A percentile compares a stretch with the other conserved stretches of the same genome.
Conservation (phyloP, 1,140 invertebrate genomes). For the Caenorhabditis elegans region DNA sequence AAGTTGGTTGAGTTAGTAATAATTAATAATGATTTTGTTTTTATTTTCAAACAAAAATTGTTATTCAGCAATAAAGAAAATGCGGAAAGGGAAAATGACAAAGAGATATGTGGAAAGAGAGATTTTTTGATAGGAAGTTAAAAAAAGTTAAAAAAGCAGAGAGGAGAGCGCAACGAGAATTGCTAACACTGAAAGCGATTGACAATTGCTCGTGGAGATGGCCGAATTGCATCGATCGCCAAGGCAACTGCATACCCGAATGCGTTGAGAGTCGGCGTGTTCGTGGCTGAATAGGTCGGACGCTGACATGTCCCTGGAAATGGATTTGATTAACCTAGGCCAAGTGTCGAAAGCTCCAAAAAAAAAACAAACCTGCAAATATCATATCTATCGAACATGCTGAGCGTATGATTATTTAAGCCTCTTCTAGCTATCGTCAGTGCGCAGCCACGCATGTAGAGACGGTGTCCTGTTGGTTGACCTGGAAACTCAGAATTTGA, state of each 20-base stretch:
- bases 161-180: not conserved
- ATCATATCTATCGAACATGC: conserved; percentile 51
- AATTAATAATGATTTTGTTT: not conserved
- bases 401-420: conserved; percentile 48
- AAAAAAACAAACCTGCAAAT: conserved; percentile 40
- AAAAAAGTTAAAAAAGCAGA: not conserved
- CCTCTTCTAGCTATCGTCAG: conserved; percentile 43
- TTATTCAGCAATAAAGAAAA: no score
- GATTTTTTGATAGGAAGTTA: not conserved
- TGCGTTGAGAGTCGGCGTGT: conserved; percentile 34
- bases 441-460: conserved; percentile 48
- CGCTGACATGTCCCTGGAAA: conserved; percentile 45
- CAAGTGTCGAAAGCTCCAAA: no score
- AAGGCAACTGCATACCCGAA: conserved; percentile 50
- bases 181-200: not conserved
- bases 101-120: not conserved
- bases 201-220: not conserved
- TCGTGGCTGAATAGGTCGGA: conserved; percentile 50
- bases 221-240: conserved; percentile 47
- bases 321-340: not conserved
- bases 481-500: conserved; percentile 24
- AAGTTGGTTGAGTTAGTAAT: conserved; percentile 53
- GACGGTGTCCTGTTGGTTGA: conserved; percentile 43
- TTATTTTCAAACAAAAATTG: not conserved
- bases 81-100: not conserved